Conservation (phyloP, 2,797 vertebrate genomes). For the Ambastaia sidthimunki region DNA sequence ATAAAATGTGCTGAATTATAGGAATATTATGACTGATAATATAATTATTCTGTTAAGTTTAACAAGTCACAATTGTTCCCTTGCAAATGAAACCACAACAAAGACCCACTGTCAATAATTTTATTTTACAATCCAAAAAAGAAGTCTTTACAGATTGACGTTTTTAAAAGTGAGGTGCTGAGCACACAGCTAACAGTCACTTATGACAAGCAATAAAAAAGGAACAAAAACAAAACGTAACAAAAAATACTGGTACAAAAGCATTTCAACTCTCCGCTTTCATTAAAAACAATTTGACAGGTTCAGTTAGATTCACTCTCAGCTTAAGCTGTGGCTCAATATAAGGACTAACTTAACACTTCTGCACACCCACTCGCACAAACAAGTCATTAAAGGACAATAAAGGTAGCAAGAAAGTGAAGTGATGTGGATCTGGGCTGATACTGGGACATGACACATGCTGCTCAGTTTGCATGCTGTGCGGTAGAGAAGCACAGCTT, state of each 20-base stretch:
- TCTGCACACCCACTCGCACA: conserved; percentile 35
- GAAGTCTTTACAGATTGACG: conserved; percentile 49
- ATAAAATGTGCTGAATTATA: no score
- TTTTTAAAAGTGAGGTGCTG: conserved; percentile 55
- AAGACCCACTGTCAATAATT: conserved; percentile 41
- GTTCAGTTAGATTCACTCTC: conserved; percentile 48
- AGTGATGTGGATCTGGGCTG: conserved; percentile 24
- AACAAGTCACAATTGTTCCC: neutral
- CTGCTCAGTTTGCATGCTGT: conserved; percentile 86
- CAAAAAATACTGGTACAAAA: conserved; percentile 60
- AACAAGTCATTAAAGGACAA: conserved; percentile 30
- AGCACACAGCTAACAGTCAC: conserved; percentile 59
- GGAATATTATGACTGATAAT: no score
- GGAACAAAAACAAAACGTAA: conserved; percentile 7
- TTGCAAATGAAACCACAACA: conserved; percentile 13
- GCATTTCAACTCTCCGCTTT: conserved; percentile 43
- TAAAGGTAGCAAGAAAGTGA: conserved; percentile 38
- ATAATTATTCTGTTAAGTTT: no score
- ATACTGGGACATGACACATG: neutral
- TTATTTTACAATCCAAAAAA: conserved; percentile 59
- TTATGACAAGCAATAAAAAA: conserved; percentile 51
- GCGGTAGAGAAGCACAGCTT: conserved; percentile 94
- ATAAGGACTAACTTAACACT: conserved; percentile 39
- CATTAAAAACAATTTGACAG: conserved; percentile 53
- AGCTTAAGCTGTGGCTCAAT: conserved; percentile 36